Evolutionary conservation across 2,113 vertebrate genomes (phyloP), one percentile per base, ranked within the genome.

Genomic region (Dromas ardeola): DNA sequence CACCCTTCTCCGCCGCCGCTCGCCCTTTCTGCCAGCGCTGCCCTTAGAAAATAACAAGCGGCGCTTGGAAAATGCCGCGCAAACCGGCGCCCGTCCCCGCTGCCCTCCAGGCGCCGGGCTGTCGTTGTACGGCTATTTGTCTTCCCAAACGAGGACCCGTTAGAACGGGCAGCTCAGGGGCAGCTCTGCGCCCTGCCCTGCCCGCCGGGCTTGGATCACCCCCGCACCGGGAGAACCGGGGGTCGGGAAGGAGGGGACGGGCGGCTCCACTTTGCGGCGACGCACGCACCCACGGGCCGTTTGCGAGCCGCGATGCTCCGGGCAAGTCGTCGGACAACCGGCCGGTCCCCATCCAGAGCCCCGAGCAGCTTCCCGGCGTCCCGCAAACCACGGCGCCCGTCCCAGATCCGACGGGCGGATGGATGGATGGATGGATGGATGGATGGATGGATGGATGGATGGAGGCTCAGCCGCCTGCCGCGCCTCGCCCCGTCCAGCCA

Each of bases 371-470:
- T 42, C 36, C 53, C 34, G 15, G 19, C 8, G 30, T 15, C 32
- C 59, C 32, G 43, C 90, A 56, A n/a, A 62, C 4, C 11, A 27
- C 32, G 26, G 84, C 17, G 15, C n/a, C 34, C 27, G 36, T 34
- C 25, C 12, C 52, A 40, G 61, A 66, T 73, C 25, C 25, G 63
- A 65, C 53, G 72, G 63, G 52, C 14, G 42, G 42, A 42, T 10
- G 18, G 43, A 12, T 2, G 36, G 13, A 25, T 1, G n/a, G 40
- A 2, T 0, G 15, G 29, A 11, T 1, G 36, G n/a, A 15, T 13
- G 20, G 72, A 22, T 5, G 67, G 34, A 38, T 3, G 56, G 19
- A 59, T 9, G n/a, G 32, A 49, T 2, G 34, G 55, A 58, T 2
- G 18, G 55, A 3, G 3, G 40, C 58, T 73, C 63, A 49, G 56